Base-by-base conservation (phyloP, 2,113 vertebrate species). In the Cynopterus brachyotis region DNA sequence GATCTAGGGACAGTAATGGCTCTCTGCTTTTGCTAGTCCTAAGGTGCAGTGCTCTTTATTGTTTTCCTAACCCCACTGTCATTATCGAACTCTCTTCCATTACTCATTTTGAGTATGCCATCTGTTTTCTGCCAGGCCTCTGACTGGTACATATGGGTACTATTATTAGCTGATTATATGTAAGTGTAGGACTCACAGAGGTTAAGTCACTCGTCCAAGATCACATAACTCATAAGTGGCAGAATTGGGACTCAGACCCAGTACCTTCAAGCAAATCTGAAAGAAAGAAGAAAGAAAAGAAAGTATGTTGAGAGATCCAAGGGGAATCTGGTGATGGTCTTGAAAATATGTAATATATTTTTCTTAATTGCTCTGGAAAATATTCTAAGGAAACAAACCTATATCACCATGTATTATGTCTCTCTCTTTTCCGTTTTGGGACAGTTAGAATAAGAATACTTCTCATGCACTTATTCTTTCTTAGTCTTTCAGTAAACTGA, bases 381-480 rank as follows among this genome's bases (percentile, higher is more conserved):
- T 62, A 94, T 60, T 95, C 60, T 85, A 64, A 92, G 81, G 30
- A 93, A 93, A 79, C 13, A 81, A 50, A 37, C 10, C 40, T 66
- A 69, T 2, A 55, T 62, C 6, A 67, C 22, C 22, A 72, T 88
- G 59, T 42, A 40, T 53, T 87, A 82, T 73, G 28, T 67, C 15
- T 87, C 30, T 73, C 42, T 81, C n/a, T 13, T 92, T 69, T 87
- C 9, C 45, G 8, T 90, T 96, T 87, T 92, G 30, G 19, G 16
- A 62, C 94, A 79, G 40, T 32, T 4, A 69, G 19, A 73, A 37
- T 79, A 69, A 84, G 42, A 70, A 45, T 42, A 64, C 2, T 26
- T 35, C 50, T 64, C 50, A 47, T 15, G 17, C 53, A 11, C 8
- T 50, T 84, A 57, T 47, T 94, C 35, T 83, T 84, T 32, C 17